Evolutionary conservation across 2,113 vertebrate species (phyloP).

Genomic region (Phrynosoma platyrhinos): DNA sequence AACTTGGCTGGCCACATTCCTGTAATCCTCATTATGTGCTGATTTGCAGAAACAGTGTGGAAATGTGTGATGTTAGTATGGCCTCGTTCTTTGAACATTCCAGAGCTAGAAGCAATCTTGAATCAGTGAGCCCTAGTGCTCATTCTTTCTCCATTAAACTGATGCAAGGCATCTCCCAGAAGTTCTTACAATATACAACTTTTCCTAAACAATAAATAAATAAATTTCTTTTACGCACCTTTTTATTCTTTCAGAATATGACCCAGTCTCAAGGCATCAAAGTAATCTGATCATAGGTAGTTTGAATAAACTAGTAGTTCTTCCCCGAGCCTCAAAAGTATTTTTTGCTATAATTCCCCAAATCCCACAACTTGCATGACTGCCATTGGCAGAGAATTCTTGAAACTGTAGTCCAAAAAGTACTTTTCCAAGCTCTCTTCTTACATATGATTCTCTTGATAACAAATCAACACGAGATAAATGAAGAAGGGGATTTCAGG

Average conservation of each 20-base stretch:
- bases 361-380: too few species aligned
- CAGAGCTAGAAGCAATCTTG: neutral
- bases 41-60: neutral
- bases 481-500: neutral
- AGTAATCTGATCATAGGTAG: neutral
- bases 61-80: neutral
- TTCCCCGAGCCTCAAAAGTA: too few species aligned
- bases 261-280: neutral
- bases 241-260: neutral
- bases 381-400: too few species aligned
- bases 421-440: too few species aligned
- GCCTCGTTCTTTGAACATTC: neutral
- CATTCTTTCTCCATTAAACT: neutral
- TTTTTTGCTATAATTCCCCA: too few species aligned
- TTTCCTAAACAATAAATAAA: neutral
- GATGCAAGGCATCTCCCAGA: neutral
- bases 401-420: too few species aligned
- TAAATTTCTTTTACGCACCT: neutral
- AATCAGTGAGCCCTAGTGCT: too few species aligned
- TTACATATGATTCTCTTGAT: neutral
- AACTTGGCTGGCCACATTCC: constrained; percentile 16
- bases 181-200: neutral
- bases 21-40: constrained; percentile 44
- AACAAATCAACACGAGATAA: neutral
- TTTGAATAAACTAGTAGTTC: constrained; percentile 1